phyloP scores from a whole-genome alignment of 1,140 invertebrate genomes.

The Bombus pyrosoma region DNA sequence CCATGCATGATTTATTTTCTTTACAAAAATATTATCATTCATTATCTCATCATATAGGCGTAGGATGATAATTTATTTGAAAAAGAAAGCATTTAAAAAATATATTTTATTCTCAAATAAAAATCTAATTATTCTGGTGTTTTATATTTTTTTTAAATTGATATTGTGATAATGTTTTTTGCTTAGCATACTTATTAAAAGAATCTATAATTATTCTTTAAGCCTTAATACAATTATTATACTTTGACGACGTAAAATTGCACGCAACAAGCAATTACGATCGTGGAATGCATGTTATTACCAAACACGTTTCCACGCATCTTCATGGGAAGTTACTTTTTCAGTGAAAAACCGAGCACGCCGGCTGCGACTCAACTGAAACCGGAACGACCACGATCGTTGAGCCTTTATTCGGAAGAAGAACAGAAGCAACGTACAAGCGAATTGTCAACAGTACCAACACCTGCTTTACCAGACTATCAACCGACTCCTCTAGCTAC shows the following conservation, averaged over 20 bases:
- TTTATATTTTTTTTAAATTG: no score
- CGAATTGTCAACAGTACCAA: constrained; percentile 76
- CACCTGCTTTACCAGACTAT: constrained; percentile 72
- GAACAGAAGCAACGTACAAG: constrained; percentile 71
- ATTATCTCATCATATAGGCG: not conserved
- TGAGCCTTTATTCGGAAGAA: constrained; percentile 80
- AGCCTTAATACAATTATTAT: not conserved
- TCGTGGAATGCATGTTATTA: constrained; percentile 27
- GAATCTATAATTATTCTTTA: not conserved
- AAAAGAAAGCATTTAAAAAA: not conserved
- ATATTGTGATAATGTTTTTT: not conserved
- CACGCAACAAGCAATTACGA: not conserved
- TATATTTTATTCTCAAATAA: not conserved
- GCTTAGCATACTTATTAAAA: no score
- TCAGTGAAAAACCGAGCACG: constrained; percentile 47
- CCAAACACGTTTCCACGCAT: not conserved
- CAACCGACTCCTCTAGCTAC: constrained; percentile 55
- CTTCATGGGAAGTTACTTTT: constrained; percentile 62
- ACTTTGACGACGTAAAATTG: not conserved
- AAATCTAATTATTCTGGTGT: not conserved
- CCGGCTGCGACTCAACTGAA: constrained; percentile 69
- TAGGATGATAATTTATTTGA: not conserved
- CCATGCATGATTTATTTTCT: constrained; percentile 1
- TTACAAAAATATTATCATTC: not conserved
- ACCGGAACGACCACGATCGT: constrained; percentile 82